A percentile compares a stretch with the other conserved stretches of the same genome.
phyloP scores from a whole-genome alignment of 1,140 invertebrate genomes.

The Drosophila navojoa region DNA sequence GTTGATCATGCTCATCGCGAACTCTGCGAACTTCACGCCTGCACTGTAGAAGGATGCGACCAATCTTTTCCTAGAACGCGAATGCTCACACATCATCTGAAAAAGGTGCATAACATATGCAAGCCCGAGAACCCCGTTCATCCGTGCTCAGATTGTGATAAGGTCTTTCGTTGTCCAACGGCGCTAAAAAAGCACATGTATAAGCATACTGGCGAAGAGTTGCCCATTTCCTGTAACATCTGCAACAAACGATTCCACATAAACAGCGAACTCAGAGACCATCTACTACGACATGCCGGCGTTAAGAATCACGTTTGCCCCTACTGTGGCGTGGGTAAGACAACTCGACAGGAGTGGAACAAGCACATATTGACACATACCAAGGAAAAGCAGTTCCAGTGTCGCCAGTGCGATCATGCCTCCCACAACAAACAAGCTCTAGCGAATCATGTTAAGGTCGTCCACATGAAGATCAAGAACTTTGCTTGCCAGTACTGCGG shows the following conservation, averaged over 20 bases:
- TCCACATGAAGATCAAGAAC: constrained; percentile 80
- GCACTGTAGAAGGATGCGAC: constrained; percentile 70
- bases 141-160: constrained; percentile 73
- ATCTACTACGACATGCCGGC: constrained; percentile 74
- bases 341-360: constrained; percentile 77
- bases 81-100: constrained; percentile 70
- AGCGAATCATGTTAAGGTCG: constrained; percentile 73
- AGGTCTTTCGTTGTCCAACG: constrained; percentile 75
- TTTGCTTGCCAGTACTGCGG: constrained; percentile 79
- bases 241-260: constrained; percentile 84
- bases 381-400: constrained; percentile 76
- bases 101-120: constrained; percentile 66
- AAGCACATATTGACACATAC: constrained; percentile 78
- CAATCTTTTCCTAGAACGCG: constrained; percentile 60
- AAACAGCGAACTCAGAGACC: constrained; percentile 73
- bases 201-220: constrained; percentile 85
- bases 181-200: constrained; percentile 85
- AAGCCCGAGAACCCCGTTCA: constrained; percentile 45
- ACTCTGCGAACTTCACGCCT: constrained; percentile 58
- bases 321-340: constrained; percentile 78
- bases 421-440: constrained; percentile 75
- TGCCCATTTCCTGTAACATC: constrained; percentile 86
- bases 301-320: constrained; percentile 81
- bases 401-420: constrained; percentile 73
- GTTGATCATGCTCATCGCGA: constrained; percentile 72